A percentile compares a stretch with the other conserved stretches of the same genome.
phyloP scores from a whole-genome alignment of 2,797 vertebrate genomes.

The Amphiprion clarkii region DNA sequence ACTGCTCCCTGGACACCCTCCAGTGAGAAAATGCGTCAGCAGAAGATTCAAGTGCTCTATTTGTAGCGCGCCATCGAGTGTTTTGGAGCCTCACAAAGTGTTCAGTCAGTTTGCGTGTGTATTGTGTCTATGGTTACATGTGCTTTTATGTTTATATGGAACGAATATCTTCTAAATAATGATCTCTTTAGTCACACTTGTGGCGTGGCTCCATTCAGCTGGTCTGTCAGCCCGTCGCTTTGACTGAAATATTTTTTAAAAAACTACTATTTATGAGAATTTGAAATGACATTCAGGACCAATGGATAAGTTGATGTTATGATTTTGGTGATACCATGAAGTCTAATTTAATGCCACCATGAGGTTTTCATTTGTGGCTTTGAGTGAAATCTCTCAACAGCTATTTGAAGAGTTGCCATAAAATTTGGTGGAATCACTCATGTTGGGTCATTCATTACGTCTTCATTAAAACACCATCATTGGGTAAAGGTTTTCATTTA shows the following conservation, averaged over 20 bases:
- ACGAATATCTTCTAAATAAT: background rate
- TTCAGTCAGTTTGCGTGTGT: constrained; percentile 34
- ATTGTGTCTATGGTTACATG: background rate
- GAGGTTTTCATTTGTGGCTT: background rate
- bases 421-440: background rate
- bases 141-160: background rate
- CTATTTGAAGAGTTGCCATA: background rate
- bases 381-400: background rate
- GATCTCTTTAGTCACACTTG: background rate
- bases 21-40: constrained; percentile 69
- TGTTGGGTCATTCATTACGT: background rate
- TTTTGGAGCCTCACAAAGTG: constrained; percentile 39
- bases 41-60: constrained; percentile 68
- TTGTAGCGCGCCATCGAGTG: constrained; percentile 49
- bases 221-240: background rate
- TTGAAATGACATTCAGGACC: background rate
- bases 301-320: background rate
- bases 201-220: background rate
- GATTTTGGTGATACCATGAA: background rate
- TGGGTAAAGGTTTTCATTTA: background rate
- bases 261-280: background rate
- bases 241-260: constrained; percentile 12
- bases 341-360: background rate
- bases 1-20: constrained; percentile 55
- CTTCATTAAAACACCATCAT: background rate